These are phyloP conservation scores for Tanypteryx hageni DNA, from an alignment of 2,888 invertebrate genomes.

Conservation along the genomic window DNA sequence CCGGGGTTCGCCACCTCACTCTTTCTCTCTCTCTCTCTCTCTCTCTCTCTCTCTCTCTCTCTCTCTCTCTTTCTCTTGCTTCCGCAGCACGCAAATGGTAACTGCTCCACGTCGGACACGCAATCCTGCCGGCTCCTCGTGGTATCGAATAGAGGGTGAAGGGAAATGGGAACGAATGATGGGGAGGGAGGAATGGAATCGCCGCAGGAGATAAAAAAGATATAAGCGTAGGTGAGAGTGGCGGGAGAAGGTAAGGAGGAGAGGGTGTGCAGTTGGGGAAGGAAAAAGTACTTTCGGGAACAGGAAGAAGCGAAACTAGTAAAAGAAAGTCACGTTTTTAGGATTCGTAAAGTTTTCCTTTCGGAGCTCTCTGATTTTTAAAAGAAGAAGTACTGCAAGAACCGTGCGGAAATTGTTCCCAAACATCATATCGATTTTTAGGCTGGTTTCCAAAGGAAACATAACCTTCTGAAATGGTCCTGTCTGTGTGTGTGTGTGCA, in stretches of 20 bases:
- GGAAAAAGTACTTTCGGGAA: neutral
- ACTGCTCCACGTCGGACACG: neutral
- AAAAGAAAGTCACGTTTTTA: neutral
- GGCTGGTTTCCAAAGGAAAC: too few relatives aligned
- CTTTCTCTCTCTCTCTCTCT: neutral
- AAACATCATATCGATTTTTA: too few relatives aligned
- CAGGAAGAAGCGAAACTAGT: neutral
- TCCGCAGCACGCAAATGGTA: constrained; percentile 22
- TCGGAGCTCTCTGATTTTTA: neutral
- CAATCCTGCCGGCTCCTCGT: neutral
- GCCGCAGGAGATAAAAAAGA: neutral
- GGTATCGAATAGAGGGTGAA: neutral
- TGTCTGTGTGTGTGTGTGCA: too few relatives aligned
- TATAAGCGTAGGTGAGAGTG: neutral
- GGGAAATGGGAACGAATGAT: neutral
- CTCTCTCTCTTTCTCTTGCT: neutral
- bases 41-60: too few relatives aligned
- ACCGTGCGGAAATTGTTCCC: too few relatives aligned
- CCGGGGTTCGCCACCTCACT: neutral
- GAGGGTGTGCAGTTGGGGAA: neutral
- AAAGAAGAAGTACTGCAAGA: too few relatives aligned
- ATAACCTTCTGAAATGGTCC: too few relatives aligned
- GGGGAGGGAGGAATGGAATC: neutral
- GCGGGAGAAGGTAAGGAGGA: neutral
- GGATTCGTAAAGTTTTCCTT: neutral